Evolutionary conservation across 2,113 vertebrate species (phyloP).

Genomic region (Zosterops hypoxanthus): DNA sequence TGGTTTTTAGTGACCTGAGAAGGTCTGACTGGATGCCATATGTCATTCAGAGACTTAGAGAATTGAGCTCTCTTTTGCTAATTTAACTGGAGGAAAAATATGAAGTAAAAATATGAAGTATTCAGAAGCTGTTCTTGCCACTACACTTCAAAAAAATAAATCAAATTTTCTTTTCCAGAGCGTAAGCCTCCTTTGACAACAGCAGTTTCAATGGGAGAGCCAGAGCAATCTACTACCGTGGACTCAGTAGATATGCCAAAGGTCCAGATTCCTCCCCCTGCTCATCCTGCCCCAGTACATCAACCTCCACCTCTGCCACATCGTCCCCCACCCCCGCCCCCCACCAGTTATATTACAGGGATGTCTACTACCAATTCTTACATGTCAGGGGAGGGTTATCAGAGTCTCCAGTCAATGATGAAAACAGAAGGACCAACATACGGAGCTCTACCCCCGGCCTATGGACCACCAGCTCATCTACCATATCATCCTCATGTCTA

Average conservation of each 20-base stretch:
- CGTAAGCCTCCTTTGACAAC: conserved; percentile 84
- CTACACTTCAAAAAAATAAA: not conserved
- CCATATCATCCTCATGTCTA: conserved; percentile 88
- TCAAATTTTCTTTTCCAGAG: conserved; percentile 71
- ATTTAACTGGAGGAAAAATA: not conserved
- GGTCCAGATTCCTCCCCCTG: conserved; percentile 86
- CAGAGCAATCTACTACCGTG: conserved; percentile 74
- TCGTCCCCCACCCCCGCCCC: conserved; percentile 86
- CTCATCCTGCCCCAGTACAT: conserved; percentile 87
- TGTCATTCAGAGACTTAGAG: not conserved
- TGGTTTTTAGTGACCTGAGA: not conserved
- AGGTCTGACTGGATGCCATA: not conserved
- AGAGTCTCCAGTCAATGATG: conserved; percentile 97
- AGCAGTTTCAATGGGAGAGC: conserved; percentile 77
- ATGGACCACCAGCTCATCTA: conserved; percentile 84
- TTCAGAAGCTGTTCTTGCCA: not conserved
- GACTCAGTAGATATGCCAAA: conserved; percentile 82
- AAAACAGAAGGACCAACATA: conserved; percentile 93
- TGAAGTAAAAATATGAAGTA: accelerated
- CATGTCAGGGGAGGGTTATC: conserved; percentile 95
- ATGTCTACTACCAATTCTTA: conserved; percentile 96
- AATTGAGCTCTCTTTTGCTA: not conserved
- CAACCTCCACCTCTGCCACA: conserved; percentile 91
- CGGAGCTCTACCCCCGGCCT: conserved; percentile 84
- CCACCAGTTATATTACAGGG: conserved; percentile 90